These are phyloP conservation scores for Criorhina ranunculi DNA, from an alignment of 2,888 invertebrate species.

Conservation along the genomic window DNA sequence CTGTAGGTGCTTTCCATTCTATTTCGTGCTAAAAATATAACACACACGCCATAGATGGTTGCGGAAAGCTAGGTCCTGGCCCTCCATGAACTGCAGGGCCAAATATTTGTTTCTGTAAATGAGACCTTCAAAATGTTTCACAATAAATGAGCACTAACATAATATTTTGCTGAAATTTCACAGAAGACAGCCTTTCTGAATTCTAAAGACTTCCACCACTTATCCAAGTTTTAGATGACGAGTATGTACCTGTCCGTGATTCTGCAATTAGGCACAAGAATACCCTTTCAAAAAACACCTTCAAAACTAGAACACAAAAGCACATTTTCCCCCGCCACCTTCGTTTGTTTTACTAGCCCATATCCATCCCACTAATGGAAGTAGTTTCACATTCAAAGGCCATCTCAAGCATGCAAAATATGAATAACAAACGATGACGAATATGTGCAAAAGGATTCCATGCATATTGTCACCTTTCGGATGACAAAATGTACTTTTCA, in stretches of 20 bases:
- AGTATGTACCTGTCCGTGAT: constrained; percentile 11
- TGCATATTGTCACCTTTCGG: constrained; percentile 69
- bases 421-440: constrained; percentile 59
- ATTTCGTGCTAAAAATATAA: too few species aligned
- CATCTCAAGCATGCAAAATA: constrained; percentile 37
- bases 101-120: too few species aligned
- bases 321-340: constrained; percentile 10
- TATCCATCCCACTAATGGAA: constrained; percentile 66
- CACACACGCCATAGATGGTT: too few species aligned
- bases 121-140: too few species aligned
- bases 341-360: constrained; percentile 55
- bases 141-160: background rate
- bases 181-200: background rate
- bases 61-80: too few species aligned
- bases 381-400: constrained; percentile 41
- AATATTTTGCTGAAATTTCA: background rate
- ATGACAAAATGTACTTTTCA: constrained; percentile 60
- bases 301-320: constrained; percentile 29
- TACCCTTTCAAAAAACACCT: background rate
- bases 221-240: constrained; percentile 21
- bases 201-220: constrained; percentile 1
- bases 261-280: constrained; percentile 27
- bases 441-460: constrained; percentile 65
- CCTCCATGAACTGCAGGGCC: too few species aligned
- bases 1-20: too few species aligned